Percentiles rank a stretch among this genome's conserved stretches.
Evolutionary conservation across 2,888 invertebrate species (phyloP).

Genomic region (Barypeithes pellucidus): DNA sequence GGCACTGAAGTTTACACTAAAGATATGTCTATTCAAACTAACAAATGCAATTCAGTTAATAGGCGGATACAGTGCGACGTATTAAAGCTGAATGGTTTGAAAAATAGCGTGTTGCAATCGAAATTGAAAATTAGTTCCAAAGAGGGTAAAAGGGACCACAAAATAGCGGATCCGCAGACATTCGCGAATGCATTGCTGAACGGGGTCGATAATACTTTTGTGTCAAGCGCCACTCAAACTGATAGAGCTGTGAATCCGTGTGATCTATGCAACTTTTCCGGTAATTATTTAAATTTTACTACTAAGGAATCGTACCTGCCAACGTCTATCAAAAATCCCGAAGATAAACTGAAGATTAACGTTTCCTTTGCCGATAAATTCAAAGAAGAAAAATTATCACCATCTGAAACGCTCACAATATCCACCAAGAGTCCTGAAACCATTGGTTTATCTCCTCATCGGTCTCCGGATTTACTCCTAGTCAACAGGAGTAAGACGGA

Average conservation of each 20-base stretch:
- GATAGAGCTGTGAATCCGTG: background rate
- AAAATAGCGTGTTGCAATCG: background rate
- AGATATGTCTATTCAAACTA: background rate
- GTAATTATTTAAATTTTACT: background rate
- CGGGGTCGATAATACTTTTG: constrained; percentile 17
- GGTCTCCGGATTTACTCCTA: constrained; percentile 8
- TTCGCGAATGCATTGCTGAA: constrained; percentile 5
- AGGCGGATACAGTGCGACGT: background rate
- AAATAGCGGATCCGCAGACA: background rate
- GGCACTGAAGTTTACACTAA: background rate
- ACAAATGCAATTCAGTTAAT: background rate
- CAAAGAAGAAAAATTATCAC: constrained; percentile 33
- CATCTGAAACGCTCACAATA: constrained; percentile 1
- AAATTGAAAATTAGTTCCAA: background rate
- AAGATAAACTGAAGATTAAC: background rate
- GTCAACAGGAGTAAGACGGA: constrained; percentile 11
- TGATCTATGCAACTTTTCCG: background rate
- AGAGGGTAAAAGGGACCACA: background rate
- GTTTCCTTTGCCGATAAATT: background rate
- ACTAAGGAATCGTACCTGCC: background rate
- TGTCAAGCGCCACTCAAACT: constrained; percentile 1
- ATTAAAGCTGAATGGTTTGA: background rate
- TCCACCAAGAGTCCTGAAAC: background rate
- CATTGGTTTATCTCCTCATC: background rate
- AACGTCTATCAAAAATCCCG: background rate